Conservation (phyloP, 2,113 vertebrate species). For the Oxyura jamaicensis region DNA sequence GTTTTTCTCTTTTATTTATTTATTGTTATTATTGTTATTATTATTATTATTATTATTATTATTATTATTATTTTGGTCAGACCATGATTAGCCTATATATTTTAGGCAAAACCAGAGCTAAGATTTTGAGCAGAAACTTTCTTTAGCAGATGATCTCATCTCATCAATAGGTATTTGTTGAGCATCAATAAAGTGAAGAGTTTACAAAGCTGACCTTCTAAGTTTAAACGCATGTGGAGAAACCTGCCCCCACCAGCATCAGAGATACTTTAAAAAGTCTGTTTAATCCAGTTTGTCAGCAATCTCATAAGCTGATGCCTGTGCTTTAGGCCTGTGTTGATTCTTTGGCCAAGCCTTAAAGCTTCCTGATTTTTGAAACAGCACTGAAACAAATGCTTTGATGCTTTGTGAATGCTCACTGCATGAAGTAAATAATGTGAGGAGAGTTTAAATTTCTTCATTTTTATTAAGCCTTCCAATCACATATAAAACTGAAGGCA, state of each 20-base stretch:
- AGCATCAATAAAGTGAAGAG: neutral
- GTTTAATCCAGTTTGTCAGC: slow-evolving; percentile 50
- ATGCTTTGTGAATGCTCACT: slow-evolving; percentile 41
- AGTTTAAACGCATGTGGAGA: neutral
- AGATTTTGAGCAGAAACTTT: neutral
- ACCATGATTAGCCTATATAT: neutral
- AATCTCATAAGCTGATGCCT: neutral
- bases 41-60: neutral
- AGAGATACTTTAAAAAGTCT: slow-evolving; percentile 20
- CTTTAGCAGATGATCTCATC: slow-evolving; percentile 2
- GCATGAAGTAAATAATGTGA: slow-evolving; percentile 27
- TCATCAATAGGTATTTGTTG: slow-evolving; percentile 20
- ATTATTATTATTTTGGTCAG: neutral
- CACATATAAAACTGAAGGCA: slow-evolving; percentile 35
- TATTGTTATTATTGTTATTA: too few species aligned
- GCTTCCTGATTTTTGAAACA: slow-evolving; percentile 46
- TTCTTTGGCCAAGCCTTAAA: slow-evolving; percentile 28
- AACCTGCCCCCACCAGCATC: neutral
- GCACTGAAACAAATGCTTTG: slow-evolving; percentile 48
- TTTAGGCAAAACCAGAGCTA: neutral
- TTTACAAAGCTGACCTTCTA: slow-evolving; percentile 4
- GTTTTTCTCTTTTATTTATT: neutral
- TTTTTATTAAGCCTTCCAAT: slow-evolving; percentile 40
- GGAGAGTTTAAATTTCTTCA: neutral
- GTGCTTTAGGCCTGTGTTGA: slow-evolving; percentile 35